A percentile compares a stretch with the other conserved stretches of the same genome.
Evolutionary conservation across 2,888 invertebrate genomes (phyloP).

Genomic region (Drosophila paramelanica): DNA sequence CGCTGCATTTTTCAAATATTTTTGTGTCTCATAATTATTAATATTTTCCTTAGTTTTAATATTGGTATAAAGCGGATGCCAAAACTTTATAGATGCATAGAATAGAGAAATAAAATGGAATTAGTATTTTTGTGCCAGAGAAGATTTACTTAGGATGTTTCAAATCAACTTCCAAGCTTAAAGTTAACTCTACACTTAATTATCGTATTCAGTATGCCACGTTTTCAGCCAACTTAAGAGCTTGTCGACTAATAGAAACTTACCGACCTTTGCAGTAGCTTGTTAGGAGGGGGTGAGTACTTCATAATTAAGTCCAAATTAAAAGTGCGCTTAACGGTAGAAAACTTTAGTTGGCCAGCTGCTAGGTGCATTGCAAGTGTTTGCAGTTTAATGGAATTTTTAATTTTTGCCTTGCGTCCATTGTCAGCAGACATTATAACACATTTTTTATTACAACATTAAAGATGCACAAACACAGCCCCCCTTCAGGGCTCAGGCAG

Average conservation of each 20-base stretch:
- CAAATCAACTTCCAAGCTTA: background rate
- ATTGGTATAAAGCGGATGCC: no score
- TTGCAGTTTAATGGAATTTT: constrained; percentile 77
- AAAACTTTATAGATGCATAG: no score
- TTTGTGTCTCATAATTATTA: no score
- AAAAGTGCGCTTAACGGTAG: constrained; percentile 43
- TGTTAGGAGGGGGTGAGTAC: constrained; percentile 2
- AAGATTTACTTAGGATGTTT: background rate
- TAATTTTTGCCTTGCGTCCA: constrained; percentile 49
- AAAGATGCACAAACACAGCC: constrained; percentile 52
- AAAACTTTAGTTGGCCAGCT: constrained; percentile 31
- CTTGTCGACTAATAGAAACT: constrained; percentile 64
- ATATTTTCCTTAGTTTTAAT: no score
- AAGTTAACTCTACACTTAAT: background rate
- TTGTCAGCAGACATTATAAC: constrained; percentile 49
- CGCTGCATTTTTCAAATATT: no score
- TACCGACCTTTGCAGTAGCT: constrained; percentile 23
- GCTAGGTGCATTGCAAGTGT: constrained; percentile 42
- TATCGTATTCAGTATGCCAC: background rate
- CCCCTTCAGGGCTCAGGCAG: background rate
- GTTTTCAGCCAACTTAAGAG: constrained; percentile 37
- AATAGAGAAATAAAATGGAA: no score
- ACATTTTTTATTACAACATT: constrained; percentile 49
- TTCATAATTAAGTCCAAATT: constrained; percentile 65
- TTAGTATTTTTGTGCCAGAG: no score